Conservation (phyloP, 2,113 vertebrate species). For the Sinocyclocheilus anophthalmus region DNA sequence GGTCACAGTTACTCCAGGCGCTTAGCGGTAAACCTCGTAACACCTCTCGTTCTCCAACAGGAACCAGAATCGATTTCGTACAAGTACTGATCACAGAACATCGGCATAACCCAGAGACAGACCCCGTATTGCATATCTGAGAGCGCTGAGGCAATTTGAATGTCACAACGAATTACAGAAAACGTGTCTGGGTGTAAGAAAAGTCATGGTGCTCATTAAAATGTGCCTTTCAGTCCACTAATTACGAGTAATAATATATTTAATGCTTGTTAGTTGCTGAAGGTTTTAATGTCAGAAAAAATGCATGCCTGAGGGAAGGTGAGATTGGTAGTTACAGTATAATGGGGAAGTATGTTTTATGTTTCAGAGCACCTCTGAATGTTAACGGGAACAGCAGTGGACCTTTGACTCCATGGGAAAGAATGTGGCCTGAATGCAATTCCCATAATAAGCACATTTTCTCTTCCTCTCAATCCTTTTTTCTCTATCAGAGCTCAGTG, state of each 20-base stretch:
- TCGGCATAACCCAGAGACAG: background rate
- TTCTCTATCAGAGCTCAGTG: constrained; percentile 69
- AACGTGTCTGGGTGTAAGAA: constrained; percentile 51
- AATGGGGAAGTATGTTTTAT: constrained; percentile 41
- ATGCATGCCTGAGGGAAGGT: constrained; percentile 26
- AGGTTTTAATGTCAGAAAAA: constrained; percentile 61
- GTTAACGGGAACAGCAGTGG: constrained; percentile 36
- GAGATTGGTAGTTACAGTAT: constrained; percentile 31
- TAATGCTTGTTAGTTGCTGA: constrained; percentile 65
- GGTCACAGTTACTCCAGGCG: constrained; percentile 66
- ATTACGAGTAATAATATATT: constrained; percentile 69
- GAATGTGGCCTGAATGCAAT: constrained; percentile 36
- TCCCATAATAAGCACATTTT: constrained; percentile 44
- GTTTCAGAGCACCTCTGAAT: constrained; percentile 46
- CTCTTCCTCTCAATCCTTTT: background rate
- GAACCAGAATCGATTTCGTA: constrained; percentile 31
- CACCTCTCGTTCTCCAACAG: constrained; percentile 43
- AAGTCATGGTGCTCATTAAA: constrained; percentile 50
- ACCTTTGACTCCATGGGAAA: constrained; percentile 34
- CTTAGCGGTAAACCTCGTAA: constrained; percentile 45
- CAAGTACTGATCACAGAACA: background rate
- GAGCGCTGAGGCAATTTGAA: constrained; percentile 56
- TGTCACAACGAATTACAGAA: constrained; percentile 56
- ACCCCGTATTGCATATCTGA: constrained; percentile 43
- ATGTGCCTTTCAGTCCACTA: constrained; percentile 51